Percentiles rank a stretch among this genome's conserved stretches.
Evolutionary conservation across 2,797 vertebrate genomes (phyloP).

Genomic region (Rhabdophis nuchalis): DNA sequence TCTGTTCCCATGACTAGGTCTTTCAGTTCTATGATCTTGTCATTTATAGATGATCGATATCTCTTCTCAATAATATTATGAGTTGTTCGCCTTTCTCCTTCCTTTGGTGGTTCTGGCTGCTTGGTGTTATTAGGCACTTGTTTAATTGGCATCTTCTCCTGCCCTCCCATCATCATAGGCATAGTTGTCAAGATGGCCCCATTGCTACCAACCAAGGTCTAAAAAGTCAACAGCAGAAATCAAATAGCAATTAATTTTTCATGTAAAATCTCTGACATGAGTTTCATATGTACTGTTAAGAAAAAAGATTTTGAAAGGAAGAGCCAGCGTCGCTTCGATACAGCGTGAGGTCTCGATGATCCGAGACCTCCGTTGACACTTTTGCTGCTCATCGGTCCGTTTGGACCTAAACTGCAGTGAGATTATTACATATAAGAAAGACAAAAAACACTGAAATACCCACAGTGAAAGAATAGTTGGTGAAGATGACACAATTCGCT

Average conservation of each 20-base stretch:
- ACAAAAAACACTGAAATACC: not conserved
- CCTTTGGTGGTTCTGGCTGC: conserved; percentile 80
- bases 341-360: too few species aligned
- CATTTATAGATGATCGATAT: conserved; percentile 96
- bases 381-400: too few species aligned
- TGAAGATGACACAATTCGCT: not conserved
- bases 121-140: conserved; percentile 84
- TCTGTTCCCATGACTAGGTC: conserved; percentile 96
- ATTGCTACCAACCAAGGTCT: conserved; percentile 91
- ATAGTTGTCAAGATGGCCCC: conserved; percentile 90
- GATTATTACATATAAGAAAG: not conserved
- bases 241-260: not conserved
- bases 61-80: conserved; percentile 98
- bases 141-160: conserved; percentile 94
- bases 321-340: too few species aligned
- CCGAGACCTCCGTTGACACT: too few species aligned
- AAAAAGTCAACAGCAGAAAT: conserved; percentile 29
- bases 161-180: conserved; percentile 87
- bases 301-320: too few species aligned
- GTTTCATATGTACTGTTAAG: not conserved
- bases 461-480: not conserved
- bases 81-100: conserved; percentile 93
- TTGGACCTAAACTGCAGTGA: not conserved
- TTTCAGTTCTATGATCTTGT: conserved; percentile 94
- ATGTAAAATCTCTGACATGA: not conserved